phyloP scores from a whole-genome alignment of 2,113 vertebrate species.

The Xerus inauris region DNA sequence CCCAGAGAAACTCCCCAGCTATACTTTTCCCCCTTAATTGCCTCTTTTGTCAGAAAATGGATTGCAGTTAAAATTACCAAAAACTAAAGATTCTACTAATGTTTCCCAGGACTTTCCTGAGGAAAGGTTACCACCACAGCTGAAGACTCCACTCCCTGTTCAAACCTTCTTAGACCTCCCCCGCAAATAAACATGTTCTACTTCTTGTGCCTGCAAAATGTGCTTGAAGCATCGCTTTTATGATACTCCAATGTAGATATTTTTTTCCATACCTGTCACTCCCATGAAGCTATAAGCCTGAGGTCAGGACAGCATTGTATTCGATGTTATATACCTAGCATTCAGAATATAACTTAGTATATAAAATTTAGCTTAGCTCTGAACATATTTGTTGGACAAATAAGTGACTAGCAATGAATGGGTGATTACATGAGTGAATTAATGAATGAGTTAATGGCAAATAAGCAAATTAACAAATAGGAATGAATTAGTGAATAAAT shows the following conservation, averaged over 20 bases:
- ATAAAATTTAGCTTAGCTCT: background rate
- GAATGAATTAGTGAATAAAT: background rate
- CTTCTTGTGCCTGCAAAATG: background rate
- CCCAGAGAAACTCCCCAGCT: background rate
- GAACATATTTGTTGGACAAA: background rate
- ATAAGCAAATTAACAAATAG: background rate
- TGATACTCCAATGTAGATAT: background rate
- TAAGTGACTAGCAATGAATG: background rate
- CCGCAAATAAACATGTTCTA: background rate
- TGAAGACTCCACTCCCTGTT: background rate
- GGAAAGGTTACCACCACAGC: background rate
- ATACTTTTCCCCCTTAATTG: background rate
- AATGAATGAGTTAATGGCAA: background rate
- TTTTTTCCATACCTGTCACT: background rate
- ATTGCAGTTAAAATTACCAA: background rate
- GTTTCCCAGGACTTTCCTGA: background rate
- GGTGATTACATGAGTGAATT: background rate
- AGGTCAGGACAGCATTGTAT: background rate
- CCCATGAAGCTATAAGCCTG: background rate
- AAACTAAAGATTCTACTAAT: background rate
- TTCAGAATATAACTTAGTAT: background rate
- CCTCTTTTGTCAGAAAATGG: constrained; percentile 27
- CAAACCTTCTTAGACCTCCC: background rate
- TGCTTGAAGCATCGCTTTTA: background rate
- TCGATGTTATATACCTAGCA: background rate